Base-by-base conservation (phyloP, 2,113 vertebrate species). In the Narcine bancroftii region DNA sequence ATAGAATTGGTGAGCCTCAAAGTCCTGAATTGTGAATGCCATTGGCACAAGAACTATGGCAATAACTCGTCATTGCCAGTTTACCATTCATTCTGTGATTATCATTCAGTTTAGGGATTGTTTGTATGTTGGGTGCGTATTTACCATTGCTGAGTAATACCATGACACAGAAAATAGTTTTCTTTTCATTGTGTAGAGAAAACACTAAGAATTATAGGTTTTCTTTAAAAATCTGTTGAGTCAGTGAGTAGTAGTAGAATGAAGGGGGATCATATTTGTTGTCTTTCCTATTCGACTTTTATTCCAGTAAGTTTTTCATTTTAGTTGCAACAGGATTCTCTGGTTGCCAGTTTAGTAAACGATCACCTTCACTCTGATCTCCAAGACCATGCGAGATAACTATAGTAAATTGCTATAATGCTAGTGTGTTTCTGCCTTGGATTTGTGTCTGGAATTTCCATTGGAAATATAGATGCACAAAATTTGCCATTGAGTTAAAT, bases 21-120 rank as follows among this genome's bases (percentile, higher is more conserved):
- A 91, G 89, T 45, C 39, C 65, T 42, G 42, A 69, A 45, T 71
- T 24, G 71, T 69, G 4, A 91, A 45, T 71, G 39, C 7, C 26
- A 69, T 17, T n/a, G 81, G 53, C n/a, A 87, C 29, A 47, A 45
- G 60, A 42, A 66, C 21, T 71, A 11, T 69, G 63, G 63, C 15
- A 6, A 45, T 91, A 39, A 29, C 11, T 10, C 9, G 13, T 63
- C 36, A 65, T 53, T 83, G 47, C 24, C 85, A 69, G 17, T 91
- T 63, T 65, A 65, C 24, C 47, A 69, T 71, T 42, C 29, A 91
- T 65, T 85, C 47, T 89, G 56, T 65, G 83, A 87, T 87, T 63
- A 17, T 24, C 56, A 60, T 65, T 60, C 85, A 65, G 45, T 63
- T 42, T 29, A 89, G 60, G 36, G 24, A 10, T 89, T 89, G 56